Base-by-base conservation (phyloP, 2,113 vertebrate genomes). In the Xiphophorus hellerii region DNA sequence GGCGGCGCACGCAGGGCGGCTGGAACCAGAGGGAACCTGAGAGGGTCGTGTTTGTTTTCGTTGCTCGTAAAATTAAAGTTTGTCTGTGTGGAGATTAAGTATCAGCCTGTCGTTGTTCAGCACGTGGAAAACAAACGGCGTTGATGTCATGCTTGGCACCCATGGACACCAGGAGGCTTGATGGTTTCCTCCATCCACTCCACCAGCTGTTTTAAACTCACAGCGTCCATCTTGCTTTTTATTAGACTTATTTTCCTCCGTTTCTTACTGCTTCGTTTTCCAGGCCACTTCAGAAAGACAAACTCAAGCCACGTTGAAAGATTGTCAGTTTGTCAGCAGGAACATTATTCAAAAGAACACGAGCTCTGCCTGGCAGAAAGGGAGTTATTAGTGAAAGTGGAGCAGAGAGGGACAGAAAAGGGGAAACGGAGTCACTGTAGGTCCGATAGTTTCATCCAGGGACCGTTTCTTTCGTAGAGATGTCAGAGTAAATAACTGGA, bases 81-180 rank as follows among this genome's bases (percentile, higher is more conserved):
- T 66, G 31, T 62, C 74, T 63, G 22, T 51, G 60, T 6, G 62
- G 51, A 62, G 69, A 74, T 44, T n/a, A 66, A 73, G 66, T 42
- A 42, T 77, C 62, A 61, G 65, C 69, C 72, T 33, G 76, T 74
- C 62, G 69, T 35, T 39, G 39, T 44, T 0, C 67, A 42, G 48
- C 28, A 87, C 63, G 65, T 48, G 66, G 63, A 89, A 88, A 92
- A 87, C 88, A 90, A 91, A 87, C 66, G 82, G 69, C 75, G 83
- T 84, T 73, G 82, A 86, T 87, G 92, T 93, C 87, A 89, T 87
- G 78, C 84, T 88, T 91, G 90, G 90, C 90, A 82, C 71, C 29
- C 3, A 7, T 10, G 31, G 65, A 79, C 85, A 54, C 0, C 72
- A 66, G 72, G 91, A 69, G 77, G 66, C 80, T 77, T 62, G 71